Evolutionary conservation across 2,113 vertebrate genomes (phyloP).

Genomic region (Amblyopsis rosae): DNA sequence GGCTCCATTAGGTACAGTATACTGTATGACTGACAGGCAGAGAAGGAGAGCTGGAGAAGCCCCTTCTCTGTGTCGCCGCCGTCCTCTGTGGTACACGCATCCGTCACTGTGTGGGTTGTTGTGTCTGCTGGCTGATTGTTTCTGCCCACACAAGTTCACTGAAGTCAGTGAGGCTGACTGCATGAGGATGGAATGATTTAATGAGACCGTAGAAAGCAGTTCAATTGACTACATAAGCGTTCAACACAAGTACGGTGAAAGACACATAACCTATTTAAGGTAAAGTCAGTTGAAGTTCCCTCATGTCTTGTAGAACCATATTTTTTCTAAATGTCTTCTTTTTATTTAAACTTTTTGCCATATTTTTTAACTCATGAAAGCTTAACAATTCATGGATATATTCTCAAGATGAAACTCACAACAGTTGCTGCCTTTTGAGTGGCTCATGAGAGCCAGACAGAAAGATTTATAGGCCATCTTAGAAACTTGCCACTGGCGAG

Average conservation of each 20-base stretch:
- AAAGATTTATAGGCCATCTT: not conserved
- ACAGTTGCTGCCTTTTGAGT: not conserved
- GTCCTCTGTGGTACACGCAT: too few species aligned
- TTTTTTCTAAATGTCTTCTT: not conserved
- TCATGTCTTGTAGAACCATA: not conserved
- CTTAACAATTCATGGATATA: not conserved
- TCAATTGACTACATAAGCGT: not conserved
- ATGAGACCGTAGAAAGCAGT: not conserved
- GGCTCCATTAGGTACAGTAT: conserved; percentile 41
- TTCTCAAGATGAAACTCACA: not conserved
- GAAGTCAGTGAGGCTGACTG: too few species aligned
- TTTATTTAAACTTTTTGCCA: not conserved
- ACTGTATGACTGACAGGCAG: conserved; percentile 38
- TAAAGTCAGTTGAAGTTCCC: not conserved
- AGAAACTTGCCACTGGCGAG: not conserved
- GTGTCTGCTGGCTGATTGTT: conserved; percentile 4
- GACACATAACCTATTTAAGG: not conserved
- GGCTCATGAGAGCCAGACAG: not conserved
- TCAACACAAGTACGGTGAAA: not conserved
- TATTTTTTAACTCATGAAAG: not conserved
- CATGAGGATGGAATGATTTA: too few species aligned
- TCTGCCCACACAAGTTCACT: too few species aligned
- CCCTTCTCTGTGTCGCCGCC: too few species aligned
- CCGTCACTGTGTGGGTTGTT: not conserved
- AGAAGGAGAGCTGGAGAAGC: conserved; percentile 23